Evolutionary conservation across 1,140 invertebrate genomes (phyloP).

Genomic region (Acromyrmex heyeri): DNA sequence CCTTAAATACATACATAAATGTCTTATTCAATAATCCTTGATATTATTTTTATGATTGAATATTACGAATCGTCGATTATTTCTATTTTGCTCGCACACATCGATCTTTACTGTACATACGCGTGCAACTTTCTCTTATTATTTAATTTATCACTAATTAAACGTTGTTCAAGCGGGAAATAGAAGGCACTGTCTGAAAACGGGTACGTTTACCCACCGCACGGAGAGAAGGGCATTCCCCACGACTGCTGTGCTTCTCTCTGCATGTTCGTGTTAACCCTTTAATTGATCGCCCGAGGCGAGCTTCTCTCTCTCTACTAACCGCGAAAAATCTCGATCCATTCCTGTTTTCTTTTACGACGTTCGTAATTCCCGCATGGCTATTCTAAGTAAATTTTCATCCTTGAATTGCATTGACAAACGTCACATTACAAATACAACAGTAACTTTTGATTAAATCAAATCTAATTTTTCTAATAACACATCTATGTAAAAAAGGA

Average conservation of each 20-base stretch:
- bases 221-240: conserved; percentile 12
- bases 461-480: background rate
- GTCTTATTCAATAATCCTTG: background rate
- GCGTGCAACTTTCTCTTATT: conserved; percentile 33
- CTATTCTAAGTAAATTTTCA: conserved; percentile 21
- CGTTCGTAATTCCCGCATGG: conserved; percentile 41
- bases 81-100: conserved; percentile 13
- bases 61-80: conserved; percentile 5
- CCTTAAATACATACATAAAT: background rate
- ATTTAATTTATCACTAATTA: conserved; percentile 60
- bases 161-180: conserved; percentile 47
- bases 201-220: conserved; percentile 26
- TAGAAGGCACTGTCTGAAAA: conserved; percentile 51
- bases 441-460: conserved; percentile 40
- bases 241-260: conserved; percentile 7
- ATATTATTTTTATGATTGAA: background rate
- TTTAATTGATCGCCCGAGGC: conserved; percentile 68
- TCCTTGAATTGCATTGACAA: no score
- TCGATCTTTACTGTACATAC: background rate
- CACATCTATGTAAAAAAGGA: background rate
- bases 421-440: no score
- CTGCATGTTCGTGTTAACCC: conserved; percentile 61
- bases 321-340: conserved; percentile 52
- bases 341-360: conserved; percentile 65
- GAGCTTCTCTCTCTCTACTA: background rate